Percentiles rank a stretch among this genome's conserved stretches.
Conservation (phyloP, 1,140 invertebrate genomes). For the Globodera ellingtonae region DNA sequence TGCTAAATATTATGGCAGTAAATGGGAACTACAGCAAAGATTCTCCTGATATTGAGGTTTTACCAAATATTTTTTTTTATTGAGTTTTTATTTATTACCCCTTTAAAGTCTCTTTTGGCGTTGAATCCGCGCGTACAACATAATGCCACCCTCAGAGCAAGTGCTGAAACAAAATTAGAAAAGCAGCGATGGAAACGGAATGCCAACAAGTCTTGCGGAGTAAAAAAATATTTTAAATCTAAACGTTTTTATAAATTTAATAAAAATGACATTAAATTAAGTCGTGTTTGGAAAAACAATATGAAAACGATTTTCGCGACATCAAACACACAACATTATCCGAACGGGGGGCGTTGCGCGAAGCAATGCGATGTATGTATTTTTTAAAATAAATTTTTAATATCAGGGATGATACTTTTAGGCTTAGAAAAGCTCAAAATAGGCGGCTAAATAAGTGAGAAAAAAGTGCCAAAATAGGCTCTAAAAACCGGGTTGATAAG, state of each 20-base stretch:
- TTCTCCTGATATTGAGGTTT: constrained; percentile 57
- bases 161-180: constrained; percentile 79
- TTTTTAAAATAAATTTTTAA: neutral
- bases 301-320: constrained; percentile 90
- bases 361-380: constrained; percentile 73
- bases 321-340: constrained; percentile 95
- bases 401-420: neutral
- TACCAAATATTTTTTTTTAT: constrained; percentile 3
- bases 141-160: constrained; percentile 78
- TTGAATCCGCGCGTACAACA: constrained; percentile 81
- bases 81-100: neutral
- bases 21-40: constrained; percentile 38
- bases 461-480: too few species aligned
- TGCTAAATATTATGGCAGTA: neutral
- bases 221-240: constrained; percentile 69
- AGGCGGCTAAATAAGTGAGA: too few species aligned
- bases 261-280: constrained; percentile 22
- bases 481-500: too few species aligned
- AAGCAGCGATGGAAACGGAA: constrained; percentile 96
- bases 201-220: constrained; percentile 78
- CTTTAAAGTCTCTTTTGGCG: constrained; percentile 76
- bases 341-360: constrained; percentile 85
- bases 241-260: constrained; percentile 21
- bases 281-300: constrained; percentile 65
- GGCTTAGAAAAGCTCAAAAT: neutral